Evolutionary conservation across 2,797 vertebrate genomes (phyloP).

Genomic region (Alcedo atthis): DNA sequence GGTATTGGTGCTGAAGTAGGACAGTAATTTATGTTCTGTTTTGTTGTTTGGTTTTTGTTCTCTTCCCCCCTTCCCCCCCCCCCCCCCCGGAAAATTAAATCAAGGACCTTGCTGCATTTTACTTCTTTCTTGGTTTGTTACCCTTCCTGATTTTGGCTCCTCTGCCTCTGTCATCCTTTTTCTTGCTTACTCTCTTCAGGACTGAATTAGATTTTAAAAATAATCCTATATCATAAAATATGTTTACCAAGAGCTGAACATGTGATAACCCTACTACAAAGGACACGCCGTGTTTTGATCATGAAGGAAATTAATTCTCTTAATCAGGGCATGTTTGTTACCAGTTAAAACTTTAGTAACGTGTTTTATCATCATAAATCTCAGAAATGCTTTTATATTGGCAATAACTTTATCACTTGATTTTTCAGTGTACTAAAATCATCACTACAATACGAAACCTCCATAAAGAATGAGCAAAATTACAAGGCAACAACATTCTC

Average conservation of each 20-base stretch:
- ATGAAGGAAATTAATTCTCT: slow-evolving; percentile 40
- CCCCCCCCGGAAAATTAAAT: background rate
- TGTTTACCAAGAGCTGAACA: background rate
- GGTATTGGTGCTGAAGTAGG: background rate
- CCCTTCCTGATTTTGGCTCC: background rate
- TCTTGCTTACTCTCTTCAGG: background rate
- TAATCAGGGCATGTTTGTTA: slow-evolving; percentile 37
- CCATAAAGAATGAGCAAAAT: background rate
- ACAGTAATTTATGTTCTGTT: background rate
- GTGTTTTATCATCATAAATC: background rate
- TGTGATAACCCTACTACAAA: slow-evolving; percentile 13
- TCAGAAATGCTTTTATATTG: slow-evolving; percentile 23
- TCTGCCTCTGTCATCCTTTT: background rate
- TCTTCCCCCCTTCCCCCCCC: rapidly evolving
- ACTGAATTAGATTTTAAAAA: background rate
- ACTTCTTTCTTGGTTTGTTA: background rate
- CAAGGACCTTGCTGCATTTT: background rate
- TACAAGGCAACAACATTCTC: background rate
- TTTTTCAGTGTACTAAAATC: background rate
- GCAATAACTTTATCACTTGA: background rate
- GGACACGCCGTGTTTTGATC: background rate
- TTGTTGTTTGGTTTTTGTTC: background rate
- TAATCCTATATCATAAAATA: background rate
- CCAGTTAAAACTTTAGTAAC: slow-evolving; percentile 4
- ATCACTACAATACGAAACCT: background rate